Evolutionary conservation across 2,888 invertebrate genomes (phyloP).

Genomic region (Xestia sexstrigata): DNA sequence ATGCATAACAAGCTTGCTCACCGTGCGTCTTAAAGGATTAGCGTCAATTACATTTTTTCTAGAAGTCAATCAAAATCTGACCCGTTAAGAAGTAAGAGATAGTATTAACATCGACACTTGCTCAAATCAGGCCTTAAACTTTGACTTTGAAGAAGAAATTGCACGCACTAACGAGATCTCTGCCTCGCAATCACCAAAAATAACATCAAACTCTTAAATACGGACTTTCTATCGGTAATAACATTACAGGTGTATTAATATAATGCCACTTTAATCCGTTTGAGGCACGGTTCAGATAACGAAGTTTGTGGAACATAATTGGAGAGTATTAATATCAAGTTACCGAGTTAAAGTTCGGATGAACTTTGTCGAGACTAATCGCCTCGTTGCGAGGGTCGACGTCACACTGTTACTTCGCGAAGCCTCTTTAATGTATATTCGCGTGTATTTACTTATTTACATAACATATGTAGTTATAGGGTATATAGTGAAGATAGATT

Average conservation of each 20-base stretch:
- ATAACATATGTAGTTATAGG: background rate
- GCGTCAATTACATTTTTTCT: background rate
- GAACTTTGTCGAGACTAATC: conserved; percentile 78
- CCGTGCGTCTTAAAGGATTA: background rate
- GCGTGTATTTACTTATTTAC: conserved; percentile 6
- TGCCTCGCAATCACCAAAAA: conserved; percentile 20
- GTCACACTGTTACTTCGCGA: conserved; percentile 52
- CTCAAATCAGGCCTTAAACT: background rate
- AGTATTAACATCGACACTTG: background rate
- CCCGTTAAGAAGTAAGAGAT: background rate
- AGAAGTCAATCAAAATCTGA: background rate
- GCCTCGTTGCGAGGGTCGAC: conserved; percentile 64
- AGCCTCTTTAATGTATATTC: conserved; percentile 30
- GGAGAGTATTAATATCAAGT: conserved; percentile 83
- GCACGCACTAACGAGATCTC: background rate
- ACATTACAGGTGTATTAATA: conserved; percentile 66
- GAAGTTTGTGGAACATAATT: conserved; percentile 78
- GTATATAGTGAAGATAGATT: background rate
- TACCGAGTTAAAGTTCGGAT: conserved; percentile 75
- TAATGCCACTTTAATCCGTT: conserved; percentile 69
- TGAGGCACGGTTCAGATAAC: conserved; percentile 75
- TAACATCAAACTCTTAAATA: conserved; percentile 28
- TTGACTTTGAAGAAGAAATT: background rate
- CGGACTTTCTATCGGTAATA: conserved; percentile 46
- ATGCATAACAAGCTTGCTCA: background rate